Evolutionary conservation across 2,888 invertebrate genomes (phyloP).

Genomic region (Villa cingulata): DNA sequence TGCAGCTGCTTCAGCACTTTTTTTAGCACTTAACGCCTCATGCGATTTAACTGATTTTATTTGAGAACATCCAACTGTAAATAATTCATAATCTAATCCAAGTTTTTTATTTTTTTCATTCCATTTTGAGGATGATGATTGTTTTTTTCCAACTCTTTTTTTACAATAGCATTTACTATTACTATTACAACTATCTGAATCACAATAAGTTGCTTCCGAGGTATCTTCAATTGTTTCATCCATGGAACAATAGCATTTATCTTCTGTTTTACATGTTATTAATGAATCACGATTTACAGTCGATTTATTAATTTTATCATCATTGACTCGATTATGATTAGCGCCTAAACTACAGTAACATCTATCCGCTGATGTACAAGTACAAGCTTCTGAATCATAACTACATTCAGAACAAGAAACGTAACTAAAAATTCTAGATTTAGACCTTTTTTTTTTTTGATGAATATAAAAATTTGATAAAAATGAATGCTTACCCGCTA

Average conservation of each 20-base stretch:
- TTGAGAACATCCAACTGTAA: conserved; percentile 36
- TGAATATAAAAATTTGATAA: background rate
- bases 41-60: conserved; percentile 42
- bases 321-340: conserved; percentile 33
- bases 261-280: conserved; percentile 37
- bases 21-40: conserved; percentile 72
- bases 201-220: conserved; percentile 46
- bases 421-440: conserved; percentile 37
- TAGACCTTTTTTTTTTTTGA: background rate
- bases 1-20: conserved; percentile 78
- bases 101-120: conserved; percentile 42
- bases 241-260: conserved; percentile 52
- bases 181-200: conserved; percentile 74
- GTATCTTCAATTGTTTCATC: conserved; percentile 38
- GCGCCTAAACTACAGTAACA: conserved; percentile 70
- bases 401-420: conserved; percentile 81
- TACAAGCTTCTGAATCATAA: conserved; percentile 72
- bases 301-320: conserved; percentile 14
- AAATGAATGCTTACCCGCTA: conserved; percentile 43
- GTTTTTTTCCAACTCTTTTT: conserved; percentile 8
- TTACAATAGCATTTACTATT: conserved; percentile 79
- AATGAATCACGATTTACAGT: conserved; percentile 27
- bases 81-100: conserved; percentile 63
- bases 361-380: conserved; percentile 60
- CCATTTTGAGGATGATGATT: conserved; percentile 22